Percentiles rank a stretch among this genome's conserved stretches.
phyloP scores from a whole-genome alignment of 2,797 vertebrate genomes.

The Girardinus metallicus region DNA sequence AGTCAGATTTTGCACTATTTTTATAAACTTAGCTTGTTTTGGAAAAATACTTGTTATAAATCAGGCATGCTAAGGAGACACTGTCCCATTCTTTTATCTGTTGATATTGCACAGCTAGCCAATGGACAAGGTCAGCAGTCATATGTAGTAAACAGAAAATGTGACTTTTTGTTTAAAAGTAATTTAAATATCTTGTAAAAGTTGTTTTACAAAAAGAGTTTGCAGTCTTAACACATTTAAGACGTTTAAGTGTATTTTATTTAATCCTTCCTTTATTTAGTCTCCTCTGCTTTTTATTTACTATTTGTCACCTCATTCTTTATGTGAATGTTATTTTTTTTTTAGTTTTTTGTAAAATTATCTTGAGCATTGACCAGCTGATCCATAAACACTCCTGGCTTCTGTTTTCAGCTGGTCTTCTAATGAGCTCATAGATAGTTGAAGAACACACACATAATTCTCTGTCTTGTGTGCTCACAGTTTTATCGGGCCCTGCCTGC shows the following conservation, averaged over 20 bases:
- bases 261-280: conserved; percentile 1
- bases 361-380: neutral
- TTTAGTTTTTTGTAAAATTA: conserved; percentile 28
- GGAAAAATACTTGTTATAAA: conserved; percentile 29
- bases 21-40: neutral
- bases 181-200: conserved; percentile 11
- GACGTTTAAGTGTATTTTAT: neutral
- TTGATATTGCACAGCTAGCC: conserved; percentile 36
- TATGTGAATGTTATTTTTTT: conserved; percentile 2
- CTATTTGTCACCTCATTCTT: conserved; percentile 22
- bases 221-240: neutral
- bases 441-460: conserved; percentile 42
- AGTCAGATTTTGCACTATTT: conserved; percentile 30
- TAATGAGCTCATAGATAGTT: conserved; percentile 58
- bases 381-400: conserved; percentile 19
- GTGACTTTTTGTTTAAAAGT: conserved; percentile 4
- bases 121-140: conserved; percentile 30
- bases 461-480: neutral
- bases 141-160: conserved; percentile 21
- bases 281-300: conserved; percentile 2
- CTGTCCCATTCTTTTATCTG: conserved; percentile 44
- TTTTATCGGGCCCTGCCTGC: conserved; percentile 53
- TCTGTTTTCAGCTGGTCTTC: conserved; percentile 41
- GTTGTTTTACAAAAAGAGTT: neutral
- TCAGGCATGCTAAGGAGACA: conserved; percentile 22